Percentiles rank a stretch among this genome's conserved stretches.
Evolutionary conservation across 2,888 invertebrate species (phyloP).

Genomic region (Drosophila helvetica): DNA sequence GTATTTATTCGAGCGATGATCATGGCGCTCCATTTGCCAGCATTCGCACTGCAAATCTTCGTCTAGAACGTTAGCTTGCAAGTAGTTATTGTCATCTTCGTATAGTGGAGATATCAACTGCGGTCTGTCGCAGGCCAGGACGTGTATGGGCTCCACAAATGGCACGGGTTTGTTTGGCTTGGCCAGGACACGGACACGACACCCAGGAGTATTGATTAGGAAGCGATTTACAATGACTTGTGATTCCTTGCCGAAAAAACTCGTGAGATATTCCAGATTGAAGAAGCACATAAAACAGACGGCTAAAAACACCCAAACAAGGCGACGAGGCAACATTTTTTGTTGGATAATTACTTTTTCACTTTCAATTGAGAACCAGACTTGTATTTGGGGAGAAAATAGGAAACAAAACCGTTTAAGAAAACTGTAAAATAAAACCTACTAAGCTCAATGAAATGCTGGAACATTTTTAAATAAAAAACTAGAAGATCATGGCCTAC

Average conservation of each 20-base stretch:
- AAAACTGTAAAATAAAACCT: neutral
- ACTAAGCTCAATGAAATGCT: no score
- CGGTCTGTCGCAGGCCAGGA: constrained; percentile 2
- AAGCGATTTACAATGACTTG: constrained; percentile 13
- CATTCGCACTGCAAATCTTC: constrained; percentile 11
- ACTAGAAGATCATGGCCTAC: no score
- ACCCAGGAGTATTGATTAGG: constrained; percentile 53
- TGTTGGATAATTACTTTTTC: neutral
- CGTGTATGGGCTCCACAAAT: neutral
- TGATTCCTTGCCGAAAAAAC: neutral
- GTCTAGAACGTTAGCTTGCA: neutral
- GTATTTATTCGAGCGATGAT: neutral
- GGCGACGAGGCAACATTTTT: neutral
- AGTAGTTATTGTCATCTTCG: neutral
- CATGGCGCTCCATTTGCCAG: constrained; percentile 4
- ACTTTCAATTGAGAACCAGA: neutral
- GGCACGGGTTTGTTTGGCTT: neutral
- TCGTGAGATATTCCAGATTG: neutral
- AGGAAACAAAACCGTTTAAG: neutral
- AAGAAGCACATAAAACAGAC: constrained; percentile 21
- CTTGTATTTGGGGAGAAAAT: neutral
- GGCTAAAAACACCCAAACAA: neutral
- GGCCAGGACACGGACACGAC: constrained; percentile 25
- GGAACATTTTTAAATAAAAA: no score
- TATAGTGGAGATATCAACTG: constrained; percentile 29